Evolutionary conservation across 1,140 invertebrate genomes (phyloP).

Genomic region (Ooceraea biroi): DNA sequence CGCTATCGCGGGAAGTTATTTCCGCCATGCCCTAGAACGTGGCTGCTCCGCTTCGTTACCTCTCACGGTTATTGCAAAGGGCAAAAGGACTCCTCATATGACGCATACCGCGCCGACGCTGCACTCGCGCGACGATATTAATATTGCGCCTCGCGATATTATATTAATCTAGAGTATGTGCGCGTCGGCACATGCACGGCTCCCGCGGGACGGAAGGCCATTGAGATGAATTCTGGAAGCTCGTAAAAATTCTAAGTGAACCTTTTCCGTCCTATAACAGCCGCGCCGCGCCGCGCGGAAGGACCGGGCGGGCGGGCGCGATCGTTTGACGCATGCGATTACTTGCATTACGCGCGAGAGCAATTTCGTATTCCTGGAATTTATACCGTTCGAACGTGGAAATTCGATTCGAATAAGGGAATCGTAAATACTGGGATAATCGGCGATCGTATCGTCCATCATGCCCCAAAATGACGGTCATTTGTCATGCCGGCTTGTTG

Average conservation of each 20-base stretch:
- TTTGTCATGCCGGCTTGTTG: conserved; percentile 3
- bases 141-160: conserved; percentile 74
- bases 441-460: conserved; percentile 6
- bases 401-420: conserved; percentile 19
- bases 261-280: conserved; percentile 29
- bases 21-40: conserved; percentile 53
- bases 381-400: conserved; percentile 31
- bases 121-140: conserved; percentile 73
- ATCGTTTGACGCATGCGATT: conserved; percentile 37
- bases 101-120: conserved; percentile 68
- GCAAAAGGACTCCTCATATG: conserved; percentile 70
- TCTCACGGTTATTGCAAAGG: conserved; percentile 74
- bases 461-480: not conserved
- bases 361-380: conserved; percentile 42
- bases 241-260: conserved; percentile 66
- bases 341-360: not conserved
- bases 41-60: conserved; percentile 70
- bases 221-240: conserved; percentile 30
- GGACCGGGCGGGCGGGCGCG: not conserved
- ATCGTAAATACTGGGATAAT: conserved; percentile 47
- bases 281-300: not conserved
- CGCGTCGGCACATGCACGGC: conserved; percentile 1
- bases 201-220: conserved; percentile 3
- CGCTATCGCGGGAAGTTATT: conserved; percentile 54
- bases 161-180: conserved; percentile 66